Evolutionary conservation across 2,797 vertebrate genomes (phyloP).

Genomic region (Botia almorhae): DNA sequence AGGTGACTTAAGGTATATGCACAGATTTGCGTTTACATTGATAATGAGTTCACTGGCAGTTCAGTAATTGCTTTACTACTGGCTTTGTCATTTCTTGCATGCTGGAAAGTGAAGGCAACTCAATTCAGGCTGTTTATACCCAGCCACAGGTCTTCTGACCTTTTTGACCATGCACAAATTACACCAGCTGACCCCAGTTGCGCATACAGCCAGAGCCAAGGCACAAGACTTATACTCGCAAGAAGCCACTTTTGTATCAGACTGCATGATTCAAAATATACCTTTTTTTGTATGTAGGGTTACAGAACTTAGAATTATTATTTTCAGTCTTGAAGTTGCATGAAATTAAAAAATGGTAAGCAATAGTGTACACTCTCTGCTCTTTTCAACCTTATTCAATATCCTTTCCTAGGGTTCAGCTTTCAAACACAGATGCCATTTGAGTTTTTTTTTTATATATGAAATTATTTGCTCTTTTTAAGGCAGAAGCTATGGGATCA

Average conservation of each 20-base stretch:
- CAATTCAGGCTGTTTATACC: neutral
- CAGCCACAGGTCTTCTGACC: neutral
- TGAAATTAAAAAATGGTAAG: neutral
- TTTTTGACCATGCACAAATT: constrained; percentile 7
- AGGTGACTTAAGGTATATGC: neutral
- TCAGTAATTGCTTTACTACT: neutral
- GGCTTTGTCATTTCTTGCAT: neutral
- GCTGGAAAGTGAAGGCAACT: neutral
- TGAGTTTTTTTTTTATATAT: neutral
- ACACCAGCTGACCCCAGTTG: neutral
- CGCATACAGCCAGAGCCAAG: neutral
- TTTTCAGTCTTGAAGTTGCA: neutral
- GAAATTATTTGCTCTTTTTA: constrained; percentile 1
- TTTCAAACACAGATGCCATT: neutral
- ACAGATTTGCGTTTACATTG: neutral
- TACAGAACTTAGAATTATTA: neutral
- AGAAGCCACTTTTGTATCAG: neutral
- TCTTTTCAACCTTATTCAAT: neutral
- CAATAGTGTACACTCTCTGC: neutral
- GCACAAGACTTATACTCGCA: neutral
- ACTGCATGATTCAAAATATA: neutral
- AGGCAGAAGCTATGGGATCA: constrained; percentile 35
- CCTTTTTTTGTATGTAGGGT: neutral
- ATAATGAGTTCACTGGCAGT: neutral
- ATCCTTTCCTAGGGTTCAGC: neutral